Percentiles rank a stretch among this genome's conserved stretches.
These are phyloP conservation scores for Gymnothorax javanicus DNA, from an alignment of 2,797 vertebrate genomes.

Conservation along the genomic window DNA sequence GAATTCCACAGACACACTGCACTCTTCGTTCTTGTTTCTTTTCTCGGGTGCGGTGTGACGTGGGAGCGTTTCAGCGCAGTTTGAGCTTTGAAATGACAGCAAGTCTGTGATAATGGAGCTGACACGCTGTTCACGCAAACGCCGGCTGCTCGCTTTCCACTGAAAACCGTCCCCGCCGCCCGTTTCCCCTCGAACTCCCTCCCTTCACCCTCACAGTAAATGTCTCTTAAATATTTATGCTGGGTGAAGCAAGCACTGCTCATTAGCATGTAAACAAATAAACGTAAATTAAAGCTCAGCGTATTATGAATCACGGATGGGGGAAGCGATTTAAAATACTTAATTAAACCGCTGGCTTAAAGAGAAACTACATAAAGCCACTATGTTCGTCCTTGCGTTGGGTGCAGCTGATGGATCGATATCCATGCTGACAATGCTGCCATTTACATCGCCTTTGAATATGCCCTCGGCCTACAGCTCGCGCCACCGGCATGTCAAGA, in stretches of 20 bases:
- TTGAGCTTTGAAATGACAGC: neutral
- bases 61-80: neutral
- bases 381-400: neutral
- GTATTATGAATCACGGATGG: constrained; percentile 5
- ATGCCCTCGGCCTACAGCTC: neutral
- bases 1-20: neutral
- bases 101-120: neutral
- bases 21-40: no score
- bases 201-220: neutral
- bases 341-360: neutral
- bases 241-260: constrained; percentile 5
- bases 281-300: constrained; percentile 7
- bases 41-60: neutral
- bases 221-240: constrained; percentile 14
- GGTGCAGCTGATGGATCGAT: constrained; percentile 1
- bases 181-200: neutral
- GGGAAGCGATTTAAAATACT: neutral
- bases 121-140: neutral
- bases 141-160: neutral
- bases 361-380: constrained; percentile 1
- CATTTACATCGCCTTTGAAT: neutral
- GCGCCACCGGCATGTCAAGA: neutral
- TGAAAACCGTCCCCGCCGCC: neutral
- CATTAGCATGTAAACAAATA: constrained; percentile 19
- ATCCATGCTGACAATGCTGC: neutral